Conservation (phyloP, 2,888 invertebrate species). For the Thecophora atra region DNA sequence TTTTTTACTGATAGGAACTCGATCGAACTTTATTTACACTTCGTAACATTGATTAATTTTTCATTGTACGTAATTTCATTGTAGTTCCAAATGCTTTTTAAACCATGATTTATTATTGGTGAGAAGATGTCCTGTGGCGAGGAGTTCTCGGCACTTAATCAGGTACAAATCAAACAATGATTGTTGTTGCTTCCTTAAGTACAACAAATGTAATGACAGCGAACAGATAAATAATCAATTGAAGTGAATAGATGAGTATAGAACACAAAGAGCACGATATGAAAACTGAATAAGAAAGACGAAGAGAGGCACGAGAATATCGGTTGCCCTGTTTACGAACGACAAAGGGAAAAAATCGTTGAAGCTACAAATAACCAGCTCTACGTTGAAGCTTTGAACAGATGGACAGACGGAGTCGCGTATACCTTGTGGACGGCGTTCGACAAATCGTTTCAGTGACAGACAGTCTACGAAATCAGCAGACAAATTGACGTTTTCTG, state of each 20-base stretch:
- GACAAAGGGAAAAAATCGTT: too few species aligned
- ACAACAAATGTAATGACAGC: neutral
- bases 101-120: slow-evolving; percentile 26
- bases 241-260: neutral
- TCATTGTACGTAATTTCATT: neutral
- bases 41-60: too few species aligned
- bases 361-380: too few species aligned
- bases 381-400: neutral
- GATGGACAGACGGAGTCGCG: neutral
- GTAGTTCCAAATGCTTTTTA: slow-evolving; percentile 17
- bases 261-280: neutral
- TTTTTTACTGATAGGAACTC: too few species aligned
- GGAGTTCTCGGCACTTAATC: neutral
- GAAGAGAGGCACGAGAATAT: too few species aligned
- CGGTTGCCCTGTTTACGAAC: too few species aligned
- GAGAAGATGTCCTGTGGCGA: slow-evolving; percentile 3
- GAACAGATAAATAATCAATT: neutral
- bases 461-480: too few species aligned
- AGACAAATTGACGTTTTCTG: too few species aligned
- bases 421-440: too few species aligned
- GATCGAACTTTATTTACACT: too few species aligned
- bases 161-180: neutral
- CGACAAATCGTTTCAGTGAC: too few species aligned
- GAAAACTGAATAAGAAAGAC: neutral
- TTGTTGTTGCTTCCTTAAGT: neutral